Base-by-base conservation (phyloP, 2,113 vertebrate genomes). In the Psittacula cyanocephala region DNA sequence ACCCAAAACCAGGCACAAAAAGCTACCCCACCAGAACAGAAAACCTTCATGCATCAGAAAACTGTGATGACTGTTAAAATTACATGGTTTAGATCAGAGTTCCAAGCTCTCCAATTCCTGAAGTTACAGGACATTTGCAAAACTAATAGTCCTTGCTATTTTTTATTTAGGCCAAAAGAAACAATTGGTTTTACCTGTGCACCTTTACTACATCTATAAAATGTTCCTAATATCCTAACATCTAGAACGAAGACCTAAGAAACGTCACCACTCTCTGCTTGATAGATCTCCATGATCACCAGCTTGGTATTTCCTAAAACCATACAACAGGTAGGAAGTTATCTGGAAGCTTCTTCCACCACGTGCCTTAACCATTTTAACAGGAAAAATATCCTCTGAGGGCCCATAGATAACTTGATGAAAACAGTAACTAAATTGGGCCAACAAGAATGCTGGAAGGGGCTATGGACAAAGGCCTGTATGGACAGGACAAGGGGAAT, bases 101-200 rank as follows among this genome's bases (percentile, higher is more conserved):
- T 62, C 27, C 0, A 18, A 9, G 25, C 39, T 60, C 43, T 37
- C 41, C 20, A 33, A 2, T 41, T 65, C 33, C 25, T 24, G 23
- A 68, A 71, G 39, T 13, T 60, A 88, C 25, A 63, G 55, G 55
- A 67, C 27, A 75, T 81, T 7, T 24, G 28, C 25, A 53, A 43
- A 6, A 39, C 19, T 3, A 49, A 5, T 5, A 63, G 6, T 20
- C 11, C 31, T 11, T 2, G 2, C 3, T 43, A 2, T 3, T 67
- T 57, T 64, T 81, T 44, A 72, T 53, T 43, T 37, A 53, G 46
- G 18, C 5, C 59, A 9, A 71, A 86, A 81, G 35, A 71, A 46
- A 35, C 3, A 57, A 46, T 7, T 10, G 63, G 16, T 47, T 79
- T 68, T n/a, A 64, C 17, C 17, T 3, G 3, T 39, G 39, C 47